Evolutionary conservation across 2,113 vertebrate genomes (phyloP).

Genomic region (Meleagris gallopavo): DNA sequence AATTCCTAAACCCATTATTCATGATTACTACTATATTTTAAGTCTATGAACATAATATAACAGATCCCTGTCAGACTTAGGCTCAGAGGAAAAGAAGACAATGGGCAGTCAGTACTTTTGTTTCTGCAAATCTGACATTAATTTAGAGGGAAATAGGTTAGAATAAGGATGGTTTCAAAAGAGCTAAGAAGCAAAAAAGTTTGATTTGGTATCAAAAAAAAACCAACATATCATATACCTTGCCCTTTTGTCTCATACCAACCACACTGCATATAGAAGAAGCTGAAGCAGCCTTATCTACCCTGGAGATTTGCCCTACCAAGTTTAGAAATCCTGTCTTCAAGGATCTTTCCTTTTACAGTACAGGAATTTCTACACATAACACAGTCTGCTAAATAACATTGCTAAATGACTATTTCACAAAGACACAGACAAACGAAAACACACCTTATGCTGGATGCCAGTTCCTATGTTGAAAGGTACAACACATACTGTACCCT

Average conservation of each 20-base stretch:
- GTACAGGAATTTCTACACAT: background rate
- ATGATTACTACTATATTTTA: conserved; percentile 1
- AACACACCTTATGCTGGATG: background rate
- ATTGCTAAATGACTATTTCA: background rate
- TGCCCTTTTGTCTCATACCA: background rate
- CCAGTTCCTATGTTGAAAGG: background rate
- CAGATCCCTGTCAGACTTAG: background rate
- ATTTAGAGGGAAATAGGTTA: background rate
- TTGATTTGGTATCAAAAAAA: background rate
- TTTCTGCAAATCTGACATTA: background rate
- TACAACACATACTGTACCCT: accelerated
- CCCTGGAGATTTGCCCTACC: accelerated
- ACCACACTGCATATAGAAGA: background rate
- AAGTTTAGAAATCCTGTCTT: background rate
- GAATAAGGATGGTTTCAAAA: background rate
- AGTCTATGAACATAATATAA: background rate
- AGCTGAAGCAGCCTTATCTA: background rate
- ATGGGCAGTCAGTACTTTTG: background rate
- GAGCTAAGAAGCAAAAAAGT: background rate
- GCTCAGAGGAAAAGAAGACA: background rate
- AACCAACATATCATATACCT: background rate
- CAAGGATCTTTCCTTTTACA: background rate
- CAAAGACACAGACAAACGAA: background rate
- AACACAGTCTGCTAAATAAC: background rate
- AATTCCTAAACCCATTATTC: conserved; percentile 18